Percentiles rank a stretch among this genome's conserved stretches.
phyloP scores from a whole-genome alignment of 2,797 vertebrate species.

The Tinamus major region DNA sequence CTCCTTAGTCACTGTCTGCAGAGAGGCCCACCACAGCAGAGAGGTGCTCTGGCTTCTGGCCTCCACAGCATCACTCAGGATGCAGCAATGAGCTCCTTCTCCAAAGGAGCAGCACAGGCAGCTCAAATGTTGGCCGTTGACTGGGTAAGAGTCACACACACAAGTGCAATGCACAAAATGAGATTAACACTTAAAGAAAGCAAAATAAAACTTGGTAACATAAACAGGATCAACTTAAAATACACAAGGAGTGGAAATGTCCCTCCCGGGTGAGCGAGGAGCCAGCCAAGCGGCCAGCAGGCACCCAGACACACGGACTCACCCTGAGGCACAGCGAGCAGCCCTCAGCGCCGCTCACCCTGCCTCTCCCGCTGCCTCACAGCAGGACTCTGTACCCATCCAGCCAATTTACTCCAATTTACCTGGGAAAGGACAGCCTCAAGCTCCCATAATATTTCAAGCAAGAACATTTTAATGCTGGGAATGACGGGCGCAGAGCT shows the following conservation, averaged over 20 bases:
- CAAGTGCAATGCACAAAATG: slow-evolving; percentile 46
- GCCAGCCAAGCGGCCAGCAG: neutral
- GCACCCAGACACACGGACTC: neutral
- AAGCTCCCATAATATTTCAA: neutral
- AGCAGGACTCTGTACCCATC: neutral
- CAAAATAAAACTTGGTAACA: slow-evolving; percentile 68
- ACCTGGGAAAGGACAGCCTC: slow-evolving; percentile 15
- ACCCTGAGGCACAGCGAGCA: neutral
- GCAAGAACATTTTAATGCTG: neutral
- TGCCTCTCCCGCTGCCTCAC: rapidly evolving
- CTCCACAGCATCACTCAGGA: neutral
- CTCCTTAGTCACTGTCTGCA: neutral
- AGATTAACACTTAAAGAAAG: slow-evolving; percentile 48
- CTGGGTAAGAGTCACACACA: slow-evolving; percentile 72
- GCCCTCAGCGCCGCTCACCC: neutral
- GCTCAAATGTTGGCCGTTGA: slow-evolving; percentile 34
- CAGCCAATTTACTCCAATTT: neutral
- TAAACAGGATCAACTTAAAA: slow-evolving; percentile 69
- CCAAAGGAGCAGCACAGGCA: neutral
- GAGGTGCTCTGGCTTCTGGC: neutral
- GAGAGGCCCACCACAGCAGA: neutral
- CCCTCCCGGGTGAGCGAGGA: neutral
- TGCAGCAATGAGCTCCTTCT: neutral
- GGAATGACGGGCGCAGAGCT: slow-evolving; percentile 10
- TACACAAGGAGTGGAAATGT: slow-evolving; percentile 7